Base-by-base conservation (phyloP, 1,140 invertebrate genomes). In the Hycleus phaleratus region DNA sequence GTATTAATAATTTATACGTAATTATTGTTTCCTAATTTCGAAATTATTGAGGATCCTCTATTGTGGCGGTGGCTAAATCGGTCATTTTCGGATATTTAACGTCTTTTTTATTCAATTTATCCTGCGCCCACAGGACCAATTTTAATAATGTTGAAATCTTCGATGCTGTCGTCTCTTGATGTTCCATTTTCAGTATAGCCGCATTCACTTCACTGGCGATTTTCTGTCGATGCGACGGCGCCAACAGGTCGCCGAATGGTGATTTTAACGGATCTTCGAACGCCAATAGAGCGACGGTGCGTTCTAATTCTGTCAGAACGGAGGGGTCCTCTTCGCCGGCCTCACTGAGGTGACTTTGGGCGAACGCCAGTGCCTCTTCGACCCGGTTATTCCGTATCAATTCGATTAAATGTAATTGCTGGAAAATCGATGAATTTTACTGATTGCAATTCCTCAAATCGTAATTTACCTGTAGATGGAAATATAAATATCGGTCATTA, bases 151-250 rank as follows among this genome's bases (percentile, higher is more conserved):
- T 93, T 66, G 93, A 93, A 40, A 98, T 79, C 71, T 94, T 88
- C 8, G 90, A 90, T 46, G 89, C 88, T 18, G 93, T 93, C 46
- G 86, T 84, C 68, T 93, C 90, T 73, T 87, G 85, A 70, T 95
- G 89, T 73, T 96, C 90, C 75, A 88, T 90, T 70, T 92, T 90
- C 25, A 98, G 77, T 65, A 98, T 97, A 2, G 95, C 93, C 57
- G 94, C 91, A 78, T 98, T 98, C 5, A 98, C 77, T 80, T 98
- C 94, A 79, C 93, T 95, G 9, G 95, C 95, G 69, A 98, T 91
- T 82, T 97, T 97, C 77, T 98, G 93, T 65, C 93, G 80, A 70
- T 97, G 93, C 26, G 91, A 88, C 4, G 89, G 85, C 65, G 93
- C 86, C n/a, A 99, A 76, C 10, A 99, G 78, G 74, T 98, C 94